Base-by-base conservation (phyloP, 2,888 invertebrate genomes). In the Seira ritae region DNA sequence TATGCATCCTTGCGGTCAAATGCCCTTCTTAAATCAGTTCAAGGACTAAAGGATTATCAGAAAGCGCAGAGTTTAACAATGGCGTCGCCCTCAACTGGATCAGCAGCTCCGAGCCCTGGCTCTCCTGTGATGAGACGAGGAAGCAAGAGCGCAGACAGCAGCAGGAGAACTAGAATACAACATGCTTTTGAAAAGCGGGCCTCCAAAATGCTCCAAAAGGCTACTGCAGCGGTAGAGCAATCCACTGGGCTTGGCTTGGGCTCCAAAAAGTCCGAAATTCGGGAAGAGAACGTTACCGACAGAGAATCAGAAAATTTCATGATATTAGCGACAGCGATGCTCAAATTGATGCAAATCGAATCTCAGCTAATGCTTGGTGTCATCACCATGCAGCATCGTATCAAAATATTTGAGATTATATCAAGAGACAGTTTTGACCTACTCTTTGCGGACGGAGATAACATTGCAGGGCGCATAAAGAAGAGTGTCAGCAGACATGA, bases 281-380 rank as follows among this genome's bases (percentile, higher is more conserved):
- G 92, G 71, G 94, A 94, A 89, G 94, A 94, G 86, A 90, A 92
- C 6, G 92, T 94, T 87, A 94, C 94, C 77, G 96, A 96, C 90
- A 94, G 95, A 89, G 96, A 96, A 91, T 94, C 96, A 92, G 95
- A 96, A 89, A 94, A 95, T 90, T 96, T 96, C 91, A 91, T 97
- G 84, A 93, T 96, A 65, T 93, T 96, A 89, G 94, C 97, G 2
- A 94, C 96, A 42, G 96, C 95, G 0, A 92, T 97, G 82, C 95
- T 96, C 85, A 94, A 96, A 80, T 92, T 98, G 19, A 96, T 98
- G 92, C 95, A 97, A 89, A 95, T 95, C 91, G 98, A 98, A 91
- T 94, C 96, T 86, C 93, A 94, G 70, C 91, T 96, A 42, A 95
- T 98, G 92, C 93, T 94, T 71, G 96, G 95, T 42, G 95, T 98